Evolutionary conservation across 1,140 invertebrate genomes (phyloP), one percentile per base, ranked within the genome.

Genomic region (Anadara kagoshimensis): DNA sequence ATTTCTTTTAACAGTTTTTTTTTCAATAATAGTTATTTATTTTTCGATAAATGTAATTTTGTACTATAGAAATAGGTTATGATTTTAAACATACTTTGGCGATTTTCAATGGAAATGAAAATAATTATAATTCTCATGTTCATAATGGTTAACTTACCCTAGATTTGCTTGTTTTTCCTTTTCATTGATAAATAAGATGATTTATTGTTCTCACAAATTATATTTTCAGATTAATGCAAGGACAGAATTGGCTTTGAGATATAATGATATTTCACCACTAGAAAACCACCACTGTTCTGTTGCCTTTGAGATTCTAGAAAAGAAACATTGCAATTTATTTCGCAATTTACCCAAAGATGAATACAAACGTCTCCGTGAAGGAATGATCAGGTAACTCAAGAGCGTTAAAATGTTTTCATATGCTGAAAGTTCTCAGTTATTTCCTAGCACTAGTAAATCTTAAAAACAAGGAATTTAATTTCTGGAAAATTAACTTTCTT

Each of bases 261-360:
- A 96, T 89, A 96, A 96, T 88, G 95, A 96, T 88, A 95, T 95
- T 76, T 95, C 94, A 58, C 95, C 95, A 1, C 88, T 96, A 78
- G 95, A 96, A 83, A 96, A 96, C 88, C 95, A 96, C 86, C 95
- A 96, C 82, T 95, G 94, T 84, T 94, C 94, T 47, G 93, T 95
- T 59, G 93, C 94, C 12, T 96, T 96, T 89, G 92, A 93, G 24
- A 92, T 96, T 64, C 90, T 96, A 59, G 93, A 94, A 84, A 83
- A 80, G 72, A 92, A 92, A 18, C 93, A 94, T 72, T 94, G 93
- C 85, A 95, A 95, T 88, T 94, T 96, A 71, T 92, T 95, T 80
- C 91, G 92, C 65, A 93, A 93, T 78, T 90, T 95, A 69, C 90
- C 91, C 62, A 88, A 90, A 54, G 90, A 93, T 44, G 91, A 91